A percentile compares a stretch with the other conserved stretches of the same genome.
Conservation (phyloP, 37 sponge, comb jelly and placozoan species). For the Diacarnus erythraeanus region DNA sequence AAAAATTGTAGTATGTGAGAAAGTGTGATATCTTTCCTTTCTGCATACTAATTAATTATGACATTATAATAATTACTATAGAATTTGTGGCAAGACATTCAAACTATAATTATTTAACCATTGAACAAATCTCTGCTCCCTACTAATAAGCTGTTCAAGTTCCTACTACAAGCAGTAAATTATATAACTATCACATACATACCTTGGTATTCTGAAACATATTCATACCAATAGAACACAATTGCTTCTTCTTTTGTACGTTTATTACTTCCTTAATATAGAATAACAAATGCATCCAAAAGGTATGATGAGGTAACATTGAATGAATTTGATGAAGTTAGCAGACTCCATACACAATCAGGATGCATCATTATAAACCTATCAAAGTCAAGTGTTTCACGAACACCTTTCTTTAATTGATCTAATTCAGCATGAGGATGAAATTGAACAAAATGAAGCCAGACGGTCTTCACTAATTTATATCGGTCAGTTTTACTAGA, state of each 20-base stretch:
- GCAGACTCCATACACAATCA: neutral
- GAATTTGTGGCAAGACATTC: too few relatives aligned
- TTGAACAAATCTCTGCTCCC: too few relatives aligned
- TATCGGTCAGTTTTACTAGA: too few relatives aligned
- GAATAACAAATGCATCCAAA: neutral
- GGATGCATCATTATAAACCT: neutral
- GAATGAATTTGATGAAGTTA: neutral
- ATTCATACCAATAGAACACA: slow-evolving; percentile 18
- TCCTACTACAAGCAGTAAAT: too few relatives aligned
- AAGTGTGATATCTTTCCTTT: neutral
- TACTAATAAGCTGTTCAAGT: too few relatives aligned
- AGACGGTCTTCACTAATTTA: slow-evolving; percentile 7
- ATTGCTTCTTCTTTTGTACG: slow-evolving; percentile 35
- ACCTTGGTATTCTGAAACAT: slow-evolving; percentile 8
- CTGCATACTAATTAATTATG: too few relatives aligned
- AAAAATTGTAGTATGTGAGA: neutral
- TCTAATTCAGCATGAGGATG: slow-evolving; percentile 24
- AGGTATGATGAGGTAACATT: slow-evolving; percentile 4
- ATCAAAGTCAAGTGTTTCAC: slow-evolving; percentile 36
- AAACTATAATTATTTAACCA: too few relatives aligned
- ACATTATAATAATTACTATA: too few relatives aligned
- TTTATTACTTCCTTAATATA: slow-evolving; percentile 11
- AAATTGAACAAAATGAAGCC: slow-evolving; percentile 39
- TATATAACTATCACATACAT: neutral
- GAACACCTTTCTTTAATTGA: slow-evolving; percentile 23